Base-by-base conservation (phyloP, 2,797 vertebrate genomes). In the Enteromius mattozi region DNA sequence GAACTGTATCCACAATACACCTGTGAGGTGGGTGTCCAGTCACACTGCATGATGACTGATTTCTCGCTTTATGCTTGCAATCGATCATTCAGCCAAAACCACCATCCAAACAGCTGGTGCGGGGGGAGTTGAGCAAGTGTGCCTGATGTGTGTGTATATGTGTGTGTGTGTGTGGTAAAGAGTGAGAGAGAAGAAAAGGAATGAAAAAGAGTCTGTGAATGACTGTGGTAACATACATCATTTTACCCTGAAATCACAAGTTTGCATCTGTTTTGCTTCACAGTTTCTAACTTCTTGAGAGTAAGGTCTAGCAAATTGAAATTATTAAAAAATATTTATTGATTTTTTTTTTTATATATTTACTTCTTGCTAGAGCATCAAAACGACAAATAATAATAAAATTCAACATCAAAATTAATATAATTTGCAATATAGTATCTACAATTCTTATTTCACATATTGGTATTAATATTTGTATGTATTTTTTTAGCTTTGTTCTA, bases 1-100 rank as follows among this genome's bases (percentile, higher is more conserved):
- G 82, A 88, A 70, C 68, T 86, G 61, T 86, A 88, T 81, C 80
- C 74, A 68, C 86, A 87, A 78, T 86, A 86, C 82, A 87, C 78
- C 69, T 89, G 88, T 72, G 88, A 87, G 42, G 75, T 80, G 69
- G 84, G 75, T 10, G 56, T 82, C 33, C 82, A 84, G 76, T 80
- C 81, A 3, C 82, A 86, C 30, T 78, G 79, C 75, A 54, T 54
- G 42, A 45, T 82, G 84, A 33, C 70, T 68, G 86, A 87, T 80
- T 80, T 84, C 63, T 24, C 75, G 3, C 63, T 84, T 49, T 87
- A 82, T 49, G 66, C 40, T 8, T 84, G 82, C 35, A 66, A 74
- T 47, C 82, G 80, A 33, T 72, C 81, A 4, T 47, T 77, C n/a
- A 47, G 51, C 30, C 86, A 87, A 76, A 85, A 83, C 49, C 81